Base-by-base conservation (phyloP, 2,888 invertebrate species). In the Cyclophora albipunctata region DNA sequence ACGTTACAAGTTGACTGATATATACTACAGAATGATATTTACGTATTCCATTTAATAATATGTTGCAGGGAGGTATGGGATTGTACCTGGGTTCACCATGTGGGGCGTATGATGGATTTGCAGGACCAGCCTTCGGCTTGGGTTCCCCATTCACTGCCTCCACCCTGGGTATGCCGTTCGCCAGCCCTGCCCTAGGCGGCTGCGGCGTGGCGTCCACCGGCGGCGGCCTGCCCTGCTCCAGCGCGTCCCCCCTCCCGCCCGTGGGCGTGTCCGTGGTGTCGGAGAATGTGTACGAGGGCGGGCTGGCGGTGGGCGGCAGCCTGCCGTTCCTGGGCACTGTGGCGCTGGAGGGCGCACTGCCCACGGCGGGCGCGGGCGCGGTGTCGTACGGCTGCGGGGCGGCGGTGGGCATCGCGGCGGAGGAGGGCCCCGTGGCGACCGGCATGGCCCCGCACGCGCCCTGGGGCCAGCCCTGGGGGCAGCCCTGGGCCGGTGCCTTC, bases 301-400 rank as follows among this genome's bases (percentile, higher is more conserved):
- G 52, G 3, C 46, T 75, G 3, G 56, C 62, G 20, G 64, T 68
- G 5, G 53, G 58, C 4, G 73, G 73, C 20, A 63, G 65, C 51
- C 60, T 73, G 48, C 72, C 72, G 2, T 68, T 74, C 53, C 50
- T 67, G 7, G 68, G 71, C 3, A 56, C 62, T 3, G 66, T 71
- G 2, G 55, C 51, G 34, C 35, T 78, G 41, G 67, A 72, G 45
- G 76, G 75, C 2, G 60, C 55, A n/a, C 45, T 77, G 5, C 72
- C 74, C 7, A 66, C 74, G 3, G 63, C 59, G 46, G 75, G 75
- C 0, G 51, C 63, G 46, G 71, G 69, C 41, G 53, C 60, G 2
- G 67, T 73, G 3, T 51, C 64, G 1, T 75, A 74, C 46, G 66
- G 71, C 3, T 73, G 74, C 49, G 74, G 75, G 3, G 51, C 52